Evolutionary conservation across 2,888 invertebrate genomes (phyloP).

Genomic region (Entomobrya multifasciata): DNA sequence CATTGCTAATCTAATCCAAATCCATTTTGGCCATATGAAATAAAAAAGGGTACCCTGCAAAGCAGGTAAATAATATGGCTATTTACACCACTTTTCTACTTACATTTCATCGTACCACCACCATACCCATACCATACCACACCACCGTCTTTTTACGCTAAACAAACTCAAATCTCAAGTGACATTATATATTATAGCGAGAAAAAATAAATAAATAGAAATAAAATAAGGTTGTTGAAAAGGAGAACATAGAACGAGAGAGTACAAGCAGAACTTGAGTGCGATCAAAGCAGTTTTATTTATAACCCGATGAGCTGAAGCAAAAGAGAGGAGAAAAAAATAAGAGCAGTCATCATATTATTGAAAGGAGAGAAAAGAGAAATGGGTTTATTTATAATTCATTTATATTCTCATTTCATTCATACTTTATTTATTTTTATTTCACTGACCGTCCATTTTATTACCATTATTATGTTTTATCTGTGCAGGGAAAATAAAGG

Average conservation of each 20-base stretch:
- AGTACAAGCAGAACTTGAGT: not conserved
- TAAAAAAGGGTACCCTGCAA: slow-evolving; percentile 20
- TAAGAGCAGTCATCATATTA: slow-evolving; percentile 5
- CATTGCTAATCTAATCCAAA: slow-evolving; percentile 27
- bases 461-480: not conserved
- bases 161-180: slow-evolving; percentile 53
- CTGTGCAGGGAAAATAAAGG: not conserved
- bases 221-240: not conserved
- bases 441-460: not conserved
- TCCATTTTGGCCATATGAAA: slow-evolving; percentile 6
- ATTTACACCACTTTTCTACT: not conserved
- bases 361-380: not conserved
- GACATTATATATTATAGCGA: slow-evolving; percentile 35
- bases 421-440: slow-evolving; percentile 22
- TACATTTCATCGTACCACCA: not conserved
- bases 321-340: not conserved
- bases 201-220: slow-evolving; percentile 44
- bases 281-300: not conserved
- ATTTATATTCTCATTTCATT: slow-evolving; percentile 38
- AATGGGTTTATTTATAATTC: slow-evolving; percentile 34
- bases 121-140: too few species aligned
- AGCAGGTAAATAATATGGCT: slow-evolving; percentile 39
- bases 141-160: not conserved
- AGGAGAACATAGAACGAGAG: not conserved
- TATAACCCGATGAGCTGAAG: not conserved